Base-by-base conservation (phyloP, 2,797 vertebrate species). In the Muscicapa striata region DNA sequence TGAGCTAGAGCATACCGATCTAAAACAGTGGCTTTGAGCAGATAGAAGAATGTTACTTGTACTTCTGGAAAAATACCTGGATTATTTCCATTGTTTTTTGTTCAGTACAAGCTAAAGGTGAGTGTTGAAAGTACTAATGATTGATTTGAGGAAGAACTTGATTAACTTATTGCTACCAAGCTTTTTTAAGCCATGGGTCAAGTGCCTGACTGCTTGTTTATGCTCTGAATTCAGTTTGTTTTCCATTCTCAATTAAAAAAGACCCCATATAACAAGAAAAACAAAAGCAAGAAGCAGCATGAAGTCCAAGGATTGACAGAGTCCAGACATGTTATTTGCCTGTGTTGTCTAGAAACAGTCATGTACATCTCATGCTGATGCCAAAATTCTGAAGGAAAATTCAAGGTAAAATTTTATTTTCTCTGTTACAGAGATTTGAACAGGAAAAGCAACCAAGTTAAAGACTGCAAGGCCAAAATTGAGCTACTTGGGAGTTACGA, bases 401-500 rank as follows among this genome's bases (percentile, higher is more conserved):
- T 79, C 3, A 78, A 40, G 41, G 19, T 29, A 72, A 54, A 73
- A 45, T 11, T 58, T 67, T 57, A 19, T 69, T 67, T 96, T 96
- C 72, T 77, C 29, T 95, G 88, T 95, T 97, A 59, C 98, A 99
- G 99, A 94, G 99, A 99, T 83, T 97, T 99, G 97, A 99, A 98
- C 80, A 98, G 97, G 92, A 99, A 98, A 97, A 98, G 98, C 77
- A 98, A 98, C 59, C 97, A 97, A 26, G 98, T 99, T 95, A 98
- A 98, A 95, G 98, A 98, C 95, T 94, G 93, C 97, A 98, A 90
- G 95, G 98, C 99, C 83, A 98, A 98, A 97, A 98, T 99, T 82
- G 99, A 99, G 96, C 98, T 99, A 4, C 99, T 99, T 23, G 99
- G 99, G 80, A 98, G 96, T 84, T 99, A 99, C 0, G 99, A 99